These are phyloP conservation scores for Antedon mediterranea DNA, from an alignment of 53 echinoderm and acorn worm species.

Conservation along the genomic window DNA sequence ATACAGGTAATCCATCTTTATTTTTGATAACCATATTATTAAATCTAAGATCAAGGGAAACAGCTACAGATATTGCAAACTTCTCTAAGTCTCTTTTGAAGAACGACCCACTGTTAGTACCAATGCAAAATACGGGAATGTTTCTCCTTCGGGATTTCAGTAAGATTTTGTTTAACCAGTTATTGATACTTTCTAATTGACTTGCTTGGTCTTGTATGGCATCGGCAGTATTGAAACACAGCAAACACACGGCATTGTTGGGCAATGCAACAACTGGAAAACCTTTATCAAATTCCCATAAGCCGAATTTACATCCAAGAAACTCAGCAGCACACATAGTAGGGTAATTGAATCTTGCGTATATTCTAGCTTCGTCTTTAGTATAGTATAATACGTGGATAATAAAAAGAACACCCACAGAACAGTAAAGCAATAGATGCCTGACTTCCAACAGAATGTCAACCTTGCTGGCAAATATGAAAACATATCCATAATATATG, in stretches of 20 bases:
- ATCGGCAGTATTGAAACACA: background rate
- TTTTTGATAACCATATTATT: background rate
- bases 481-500: background rate
- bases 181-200: background rate
- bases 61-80: background rate
- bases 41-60: background rate
- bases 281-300: background rate
- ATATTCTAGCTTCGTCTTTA: background rate
- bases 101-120: background rate
- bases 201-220: background rate
- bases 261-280: background rate
- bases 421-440: background rate
- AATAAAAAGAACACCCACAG: background rate
- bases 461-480: background rate
- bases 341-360: background rate
- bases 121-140: background rate
- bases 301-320: background rate
- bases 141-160: background rate
- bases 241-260: background rate
- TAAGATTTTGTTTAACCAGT: background rate
- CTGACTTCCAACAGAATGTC: background rate
- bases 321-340: background rate
- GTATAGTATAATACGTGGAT: background rate
- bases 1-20: background rate
- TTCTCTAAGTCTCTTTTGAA: background rate